Evolutionary conservation across 2,888 invertebrate genomes (phyloP), one percentile per base, ranked within the genome.

Genomic region (Himalopsyche japonica): DNA sequence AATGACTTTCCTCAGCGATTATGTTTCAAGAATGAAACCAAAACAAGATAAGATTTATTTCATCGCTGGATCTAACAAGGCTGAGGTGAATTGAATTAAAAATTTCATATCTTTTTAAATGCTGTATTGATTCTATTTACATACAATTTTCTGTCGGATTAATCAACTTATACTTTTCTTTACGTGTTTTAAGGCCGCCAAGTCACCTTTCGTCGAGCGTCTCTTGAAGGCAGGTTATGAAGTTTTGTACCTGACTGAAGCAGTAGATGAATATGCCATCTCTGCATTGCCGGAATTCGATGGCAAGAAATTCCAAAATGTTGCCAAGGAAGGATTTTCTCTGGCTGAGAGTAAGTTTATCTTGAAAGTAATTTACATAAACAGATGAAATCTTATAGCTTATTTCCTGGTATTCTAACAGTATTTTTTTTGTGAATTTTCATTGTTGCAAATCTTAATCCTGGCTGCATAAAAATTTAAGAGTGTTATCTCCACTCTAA

Each of bases 231-330:
- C 97, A 90, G 99, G 99, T 18, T 98, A 96, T 91, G 99, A 99
- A 93, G 98, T 99, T 83, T 92, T 99, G 86, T 99, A 95, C 90
- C 93, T 99, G 80, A 95, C 96, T 12, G 99, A 99, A 92, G 97
- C 99, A 47, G 98, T 99, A 79, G 99, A 99, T 92, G 99, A 99
- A 91, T 99, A 99, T 92, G 96, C 97, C 88, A 96, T 99, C 88
- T 97, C 98, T 80, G 96, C 98, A 77, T 93, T 99, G 90, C 98
- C 99, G 1, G 99, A 99, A 92, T 99, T 97, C 91, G 99, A 99
- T 89, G 98, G 98, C 82, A 98, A 98, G 93, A 99, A 98, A 92
- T 99, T 99, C 96, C 98, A 98, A 92, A 99, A 99, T 90, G 98
- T 99, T 82, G 99, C 99, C 88, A 99, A 99, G 92, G 99, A 99